Base-by-base conservation (phyloP, 2,113 vertebrate genomes). In the Cottus gobio region DNA sequence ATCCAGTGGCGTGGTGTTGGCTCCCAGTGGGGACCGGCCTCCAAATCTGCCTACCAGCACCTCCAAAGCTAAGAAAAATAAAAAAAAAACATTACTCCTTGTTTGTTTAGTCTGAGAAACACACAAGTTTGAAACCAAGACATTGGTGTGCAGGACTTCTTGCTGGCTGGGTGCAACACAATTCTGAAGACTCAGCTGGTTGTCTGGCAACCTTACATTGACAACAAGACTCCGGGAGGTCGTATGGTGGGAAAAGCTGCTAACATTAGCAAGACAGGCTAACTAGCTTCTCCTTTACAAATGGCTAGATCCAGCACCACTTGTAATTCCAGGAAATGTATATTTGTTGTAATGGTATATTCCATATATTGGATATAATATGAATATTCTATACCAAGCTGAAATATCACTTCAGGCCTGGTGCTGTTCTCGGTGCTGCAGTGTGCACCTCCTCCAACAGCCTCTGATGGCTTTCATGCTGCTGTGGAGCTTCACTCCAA, bases 401-500 rank as follows among this genome's bases (percentile, higher is more conserved):
- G 8, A 69, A 54, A 34, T 24, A 75, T n/a, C 3, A 3, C 57
- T 68, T 4, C 10, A 56, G 36, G 44, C 64, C 28, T 26, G 20
- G 4, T 71, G 34, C 12, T 67, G 20, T 26, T 54, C 13, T 68
- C 16, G 31, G 22, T 62, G 71, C 44, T n/a, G 15, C 42, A 36
- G 42, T 5, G 54, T 8, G 50, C 61, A 15, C 12, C 67, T 73
- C 71, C 69, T 57, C 52, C n/a, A 0, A 26, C 66, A 57, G 54
- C 48, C 71, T 39, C 62, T 10, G 66, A 44, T 61, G 79, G 37
- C 24, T 54, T 36, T 22, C 37, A 44, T 56, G 58, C 26, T 64
- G 73, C 15, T 54, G 56, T 22, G 24, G 42, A 50, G 66, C 66
- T 52, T 48, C n/a, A 20, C 26, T 76, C 57, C 18, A 71, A 62